Base-by-base conservation (phyloP, 2,113 vertebrate genomes). In the Bambusicola thoracicus region DNA sequence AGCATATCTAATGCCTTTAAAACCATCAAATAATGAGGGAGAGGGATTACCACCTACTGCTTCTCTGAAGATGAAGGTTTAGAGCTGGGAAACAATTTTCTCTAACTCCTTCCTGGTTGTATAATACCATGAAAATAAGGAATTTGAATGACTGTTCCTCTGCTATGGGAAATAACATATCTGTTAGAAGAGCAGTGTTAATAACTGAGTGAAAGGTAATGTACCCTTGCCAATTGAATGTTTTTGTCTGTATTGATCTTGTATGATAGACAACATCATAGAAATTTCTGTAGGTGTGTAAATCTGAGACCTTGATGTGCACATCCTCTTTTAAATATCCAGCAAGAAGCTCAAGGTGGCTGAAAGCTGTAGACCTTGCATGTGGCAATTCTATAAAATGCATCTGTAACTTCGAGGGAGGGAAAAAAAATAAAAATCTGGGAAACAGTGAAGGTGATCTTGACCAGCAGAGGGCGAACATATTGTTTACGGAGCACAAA, bases 401-500 rank as follows among this genome's bases (percentile, higher is more conserved):
- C 4, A 5, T 72, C 76, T 91, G 87, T 69, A 69, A 53, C 8
- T 63, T 67, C 6, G 34, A 4, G 36, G 24, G 15, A 15, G 22
- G 16, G 3, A 7, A 32, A 27, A 66, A 68, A 46, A 34, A 16
- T 10, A 6, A 43, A 49, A 29, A 58, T 48, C 3, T 55, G 51
- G 27, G 7, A 53, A 58, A 18, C 8, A 13, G 10, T 3, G 22
- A 69, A 66, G 67, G 48, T 72, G 59, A 74, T 8, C 38, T 16
- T 86, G 65, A 84, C 96, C 96, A 96, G 80, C 81, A 96, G 95
- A 94, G 94, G 96, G 95, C 96, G 94, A 81, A 61, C 77, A 32
- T 30, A 92, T 68, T 88, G 88, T 81, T 92, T 72, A 87, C 51
- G 59, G 86, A 48, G 27, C 78, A 20, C 29, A 55, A 69, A 62